Conservation (phyloP, 2,888 invertebrate genomes). For the Scrobipalpa costella region DNA sequence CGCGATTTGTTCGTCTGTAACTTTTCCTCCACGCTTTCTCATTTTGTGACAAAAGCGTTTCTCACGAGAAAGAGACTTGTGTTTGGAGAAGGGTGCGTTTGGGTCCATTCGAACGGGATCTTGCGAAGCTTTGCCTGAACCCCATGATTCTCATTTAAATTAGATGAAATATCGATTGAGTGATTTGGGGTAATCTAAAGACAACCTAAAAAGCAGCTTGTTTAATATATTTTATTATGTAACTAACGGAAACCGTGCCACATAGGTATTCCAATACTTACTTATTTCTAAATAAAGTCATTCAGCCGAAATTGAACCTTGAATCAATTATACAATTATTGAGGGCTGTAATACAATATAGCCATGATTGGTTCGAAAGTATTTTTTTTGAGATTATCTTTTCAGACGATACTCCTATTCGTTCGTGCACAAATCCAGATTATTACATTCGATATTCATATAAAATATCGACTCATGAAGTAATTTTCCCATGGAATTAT, state of each 20-base stretch:
- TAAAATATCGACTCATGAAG: not conserved
- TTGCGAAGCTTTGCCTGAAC: no score
- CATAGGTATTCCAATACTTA: no score
- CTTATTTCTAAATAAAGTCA: no score
- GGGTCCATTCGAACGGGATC: slow-evolving; percentile 34
- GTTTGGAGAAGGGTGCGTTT: slow-evolving; percentile 32
- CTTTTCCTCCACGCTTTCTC: not conserved
- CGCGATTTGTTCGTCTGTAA: not conserved
- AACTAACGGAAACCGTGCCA: no score
- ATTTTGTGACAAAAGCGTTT: slow-evolving; percentile 13
- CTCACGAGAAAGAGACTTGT: slow-evolving; percentile 30
- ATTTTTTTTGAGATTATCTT: slow-evolving; percentile 64
- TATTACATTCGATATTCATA: slow-evolving; percentile 4
- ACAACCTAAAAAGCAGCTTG: slow-evolving; percentile 10
- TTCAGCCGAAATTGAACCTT: no score
- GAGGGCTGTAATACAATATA: slow-evolving; percentile 49
- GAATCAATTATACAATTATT: no score
- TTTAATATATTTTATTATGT: no score
- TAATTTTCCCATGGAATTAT: not conserved
- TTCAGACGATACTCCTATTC: slow-evolving; percentile 22
- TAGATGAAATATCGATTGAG: slow-evolving; percentile 26
- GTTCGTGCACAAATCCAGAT: slow-evolving; percentile 14
- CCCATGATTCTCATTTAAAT: slow-evolving; percentile 28
- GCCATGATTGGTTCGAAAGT: slow-evolving; percentile 69
- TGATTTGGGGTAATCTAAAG: slow-evolving; percentile 24